Evolutionary conservation across 1,140 invertebrate species (phyloP), one percentile per base, ranked within the genome.

Genomic region (Probaryconus sp.): DNA sequence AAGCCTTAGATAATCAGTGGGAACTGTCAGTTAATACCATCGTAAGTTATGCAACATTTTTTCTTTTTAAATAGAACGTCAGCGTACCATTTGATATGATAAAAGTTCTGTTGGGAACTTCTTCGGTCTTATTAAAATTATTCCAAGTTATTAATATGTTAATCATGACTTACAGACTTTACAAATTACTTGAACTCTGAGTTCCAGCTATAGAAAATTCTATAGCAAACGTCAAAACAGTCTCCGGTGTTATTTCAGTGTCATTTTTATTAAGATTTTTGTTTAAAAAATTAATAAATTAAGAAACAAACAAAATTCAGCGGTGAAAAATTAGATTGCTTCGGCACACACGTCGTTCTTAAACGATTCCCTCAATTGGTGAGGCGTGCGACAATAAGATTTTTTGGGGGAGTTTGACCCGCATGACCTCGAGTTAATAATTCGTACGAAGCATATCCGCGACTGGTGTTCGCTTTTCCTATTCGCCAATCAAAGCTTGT

Each of bases 331-430:
- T n/a, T n/a, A n/a, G n/a, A n/a, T n/a, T n/a, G n/a, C n/a, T n/a
- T n/a, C n/a, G n/a, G n/a, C 21, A 4, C 21, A 24, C 2, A 35
- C 4, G 6, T 38, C n/a, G 35, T 13, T 16, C 16, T 38, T 38
- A 16, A 17, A 3, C 13, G 11, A 14, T 38, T 17, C 35, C 6
- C 14, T 1, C 16, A 2, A 14, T 5, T 14, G 35, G 3, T 17
- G 2, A 3, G 21, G 21, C 7, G 7, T 24, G n/a, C n/a, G n/a
- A 35, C 10, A 5, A 35, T 5, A 38, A 9, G 18, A 16, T 17
- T 38, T 38, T 17, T 16, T 14, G 13, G 18, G 35, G 35, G 35
- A 14, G 35, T 38, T 38, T 38, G 18, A 38, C 35, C 35, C 35
- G 35, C 14, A 38, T 38, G 35, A 16, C 16, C 16, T 38, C 35